Conservation (phyloP, 1,140 invertebrate genomes). For the Mercenaria mercenaria region DNA sequence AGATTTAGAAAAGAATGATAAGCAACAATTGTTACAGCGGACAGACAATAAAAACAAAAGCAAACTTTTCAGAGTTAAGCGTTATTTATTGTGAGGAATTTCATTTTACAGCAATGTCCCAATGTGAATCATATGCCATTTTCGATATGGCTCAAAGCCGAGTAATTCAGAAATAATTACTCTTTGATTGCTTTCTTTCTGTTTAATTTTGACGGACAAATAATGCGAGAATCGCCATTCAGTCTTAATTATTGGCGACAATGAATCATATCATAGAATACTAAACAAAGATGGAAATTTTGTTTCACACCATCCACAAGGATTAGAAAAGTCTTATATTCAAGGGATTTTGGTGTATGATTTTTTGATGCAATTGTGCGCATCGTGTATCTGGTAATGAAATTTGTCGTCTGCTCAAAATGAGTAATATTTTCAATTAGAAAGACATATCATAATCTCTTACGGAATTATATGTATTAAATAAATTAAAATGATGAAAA, state of each 20-base stretch:
- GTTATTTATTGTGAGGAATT: no score
- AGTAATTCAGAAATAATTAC: background rate
- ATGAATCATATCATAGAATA: background rate
- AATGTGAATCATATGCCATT: no score
- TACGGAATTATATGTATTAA: no score
- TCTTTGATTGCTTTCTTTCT: background rate
- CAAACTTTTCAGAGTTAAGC: no score
- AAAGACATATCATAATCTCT: no score
- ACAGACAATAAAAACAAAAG: no score
- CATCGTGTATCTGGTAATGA: background rate
- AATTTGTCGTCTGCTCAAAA: background rate
- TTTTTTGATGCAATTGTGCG: background rate
- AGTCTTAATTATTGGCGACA: background rate
- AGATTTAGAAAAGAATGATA: no score
- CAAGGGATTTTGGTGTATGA: background rate
- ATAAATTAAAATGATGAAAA: no score
- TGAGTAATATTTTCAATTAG: background rate
- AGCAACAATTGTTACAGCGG: no score
- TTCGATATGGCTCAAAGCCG: background rate
- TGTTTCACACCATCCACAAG: background rate
- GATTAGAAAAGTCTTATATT: conserved; percentile 1
- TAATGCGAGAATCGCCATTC: background rate
- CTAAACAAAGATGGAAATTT: background rate
- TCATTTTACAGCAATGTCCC: no score
- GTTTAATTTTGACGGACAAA: background rate